phyloP scores from a whole-genome alignment of 2,113 vertebrate genomes.

The Siphamia tubifer region DNA sequence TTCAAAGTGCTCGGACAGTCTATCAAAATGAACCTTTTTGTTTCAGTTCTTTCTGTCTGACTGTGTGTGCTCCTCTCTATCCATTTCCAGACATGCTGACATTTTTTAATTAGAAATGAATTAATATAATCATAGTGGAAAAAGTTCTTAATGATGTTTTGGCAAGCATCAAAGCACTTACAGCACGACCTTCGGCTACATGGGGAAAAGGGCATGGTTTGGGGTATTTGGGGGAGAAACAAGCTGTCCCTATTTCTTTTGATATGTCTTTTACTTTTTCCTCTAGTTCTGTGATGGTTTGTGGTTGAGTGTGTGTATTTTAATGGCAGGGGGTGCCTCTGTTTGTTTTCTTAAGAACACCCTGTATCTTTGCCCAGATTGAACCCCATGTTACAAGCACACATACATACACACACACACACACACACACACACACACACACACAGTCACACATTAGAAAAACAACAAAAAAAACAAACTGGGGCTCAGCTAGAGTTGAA shows the following conservation, averaged over 20 bases:
- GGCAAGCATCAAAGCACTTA: constrained; percentile 60
- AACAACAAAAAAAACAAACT: constrained; percentile 46
- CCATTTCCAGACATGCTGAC: constrained; percentile 53
- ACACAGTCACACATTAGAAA: background rate
- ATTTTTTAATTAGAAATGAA: constrained; percentile 71
- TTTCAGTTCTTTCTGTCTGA: background rate
- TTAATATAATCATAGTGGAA: constrained; percentile 57
- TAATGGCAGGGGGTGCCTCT: constrained; percentile 52
- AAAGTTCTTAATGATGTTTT: constrained; percentile 69
- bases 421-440: no score
- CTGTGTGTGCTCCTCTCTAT: constrained; percentile 2
- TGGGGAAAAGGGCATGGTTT: constrained; percentile 53
- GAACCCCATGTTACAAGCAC: constrained; percentile 69
- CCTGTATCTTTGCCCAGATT: constrained; percentile 63
- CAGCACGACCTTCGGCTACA: constrained; percentile 66
- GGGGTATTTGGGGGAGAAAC: constrained; percentile 63
- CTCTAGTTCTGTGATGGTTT: constrained; percentile 37
- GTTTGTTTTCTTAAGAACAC: constrained; percentile 63
- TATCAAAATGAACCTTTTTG: constrained; percentile 54
- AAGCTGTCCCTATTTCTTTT: constrained; percentile 59
- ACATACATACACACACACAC: no score
- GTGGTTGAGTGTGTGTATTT: constrained; percentile 24
- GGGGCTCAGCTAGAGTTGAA: constrained; percentile 78
- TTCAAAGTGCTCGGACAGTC: constrained; percentile 47
- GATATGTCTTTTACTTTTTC: constrained; percentile 50